These are phyloP conservation scores for Callaeas wilsoni DNA, from an alignment of 2,113 vertebrate genomes.

Conservation along the genomic window DNA sequence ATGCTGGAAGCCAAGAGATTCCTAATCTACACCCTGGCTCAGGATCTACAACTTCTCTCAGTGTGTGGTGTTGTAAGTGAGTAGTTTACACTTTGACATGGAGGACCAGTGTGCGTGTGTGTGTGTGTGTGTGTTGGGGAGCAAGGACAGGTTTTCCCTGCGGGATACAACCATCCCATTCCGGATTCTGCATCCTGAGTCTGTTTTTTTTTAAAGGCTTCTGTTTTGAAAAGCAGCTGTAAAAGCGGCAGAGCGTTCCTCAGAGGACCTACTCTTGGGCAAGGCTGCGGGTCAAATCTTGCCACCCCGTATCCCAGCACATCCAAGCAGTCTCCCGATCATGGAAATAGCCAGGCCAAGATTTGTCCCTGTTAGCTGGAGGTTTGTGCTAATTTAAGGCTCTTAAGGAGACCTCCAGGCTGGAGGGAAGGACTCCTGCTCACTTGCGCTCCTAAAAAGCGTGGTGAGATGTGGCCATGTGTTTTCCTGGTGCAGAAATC, in stretches of 20 bases:
- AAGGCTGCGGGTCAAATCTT: neutral
- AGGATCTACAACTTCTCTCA: slow-evolving; percentile 19
- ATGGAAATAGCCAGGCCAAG: neutral
- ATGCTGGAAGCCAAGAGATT: slow-evolving; percentile 40
- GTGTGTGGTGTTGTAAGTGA: neutral
- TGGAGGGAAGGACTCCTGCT: neutral
- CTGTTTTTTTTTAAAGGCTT: neutral
- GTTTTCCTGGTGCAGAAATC: neutral
- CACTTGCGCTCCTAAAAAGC: neutral
- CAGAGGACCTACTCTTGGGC: neutral
- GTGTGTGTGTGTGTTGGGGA: neutral
- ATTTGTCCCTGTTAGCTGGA: neutral
- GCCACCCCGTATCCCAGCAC: neutral
- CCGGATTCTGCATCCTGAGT: neutral
- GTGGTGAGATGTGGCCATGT: fast-evolving
- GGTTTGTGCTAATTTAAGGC: neutral
- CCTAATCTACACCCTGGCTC: neutral
- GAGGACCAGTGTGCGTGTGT: neutral
- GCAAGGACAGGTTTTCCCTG: neutral
- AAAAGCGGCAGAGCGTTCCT: neutral
- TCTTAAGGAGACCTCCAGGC: neutral
- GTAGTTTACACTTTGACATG: neutral
- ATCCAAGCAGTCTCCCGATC: neutral
- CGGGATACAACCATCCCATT: neutral
- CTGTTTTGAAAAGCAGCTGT: neutral